Percentiles rank a stretch among this genome's conserved stretches.
Conservation (phyloP, 1,140 invertebrate genomes). For the Penaeus japonicus region DNA sequence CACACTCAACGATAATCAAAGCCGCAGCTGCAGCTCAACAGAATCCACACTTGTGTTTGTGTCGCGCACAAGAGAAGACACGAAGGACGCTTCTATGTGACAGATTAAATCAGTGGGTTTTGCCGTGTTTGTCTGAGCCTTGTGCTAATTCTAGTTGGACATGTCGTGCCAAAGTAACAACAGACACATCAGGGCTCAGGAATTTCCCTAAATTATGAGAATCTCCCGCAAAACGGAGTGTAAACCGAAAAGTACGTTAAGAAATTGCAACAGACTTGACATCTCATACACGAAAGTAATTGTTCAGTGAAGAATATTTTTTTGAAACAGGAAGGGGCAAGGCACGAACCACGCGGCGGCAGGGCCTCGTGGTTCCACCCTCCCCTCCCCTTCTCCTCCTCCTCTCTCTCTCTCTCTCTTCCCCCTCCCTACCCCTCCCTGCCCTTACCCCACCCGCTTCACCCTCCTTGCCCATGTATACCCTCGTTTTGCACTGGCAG, state of each 20-base stretch:
- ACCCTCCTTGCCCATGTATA: not conserved
- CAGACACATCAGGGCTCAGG: not conserved
- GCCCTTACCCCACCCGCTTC: not conserved
- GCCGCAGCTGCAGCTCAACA: not conserved
- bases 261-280: too few species aligned
- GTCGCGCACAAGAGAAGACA: not conserved
- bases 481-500: not conserved
- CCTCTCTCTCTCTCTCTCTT: slow-evolving; percentile 30
- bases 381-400: not conserved
- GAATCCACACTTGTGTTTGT: not conserved
- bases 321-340: too few species aligned
- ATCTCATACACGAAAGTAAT: too few species aligned
- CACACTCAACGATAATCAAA: not conserved
- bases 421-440: not conserved
- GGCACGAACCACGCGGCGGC: too few species aligned
- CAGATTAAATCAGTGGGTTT: slow-evolving; percentile 14
- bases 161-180: not conserved
- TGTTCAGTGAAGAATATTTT: too few species aligned
- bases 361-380: too few species aligned
- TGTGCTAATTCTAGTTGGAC: slow-evolving; percentile 28
- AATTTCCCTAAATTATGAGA: too few species aligned
- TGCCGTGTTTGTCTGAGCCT: slow-evolving; percentile 18
- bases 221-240: too few species aligned
- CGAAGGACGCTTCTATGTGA: not conserved
- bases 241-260: too few species aligned